These are phyloP conservation scores for Sisor rabdophorus DNA, from an alignment of 2,113 vertebrate genomes.

Conservation along the genomic window DNA sequence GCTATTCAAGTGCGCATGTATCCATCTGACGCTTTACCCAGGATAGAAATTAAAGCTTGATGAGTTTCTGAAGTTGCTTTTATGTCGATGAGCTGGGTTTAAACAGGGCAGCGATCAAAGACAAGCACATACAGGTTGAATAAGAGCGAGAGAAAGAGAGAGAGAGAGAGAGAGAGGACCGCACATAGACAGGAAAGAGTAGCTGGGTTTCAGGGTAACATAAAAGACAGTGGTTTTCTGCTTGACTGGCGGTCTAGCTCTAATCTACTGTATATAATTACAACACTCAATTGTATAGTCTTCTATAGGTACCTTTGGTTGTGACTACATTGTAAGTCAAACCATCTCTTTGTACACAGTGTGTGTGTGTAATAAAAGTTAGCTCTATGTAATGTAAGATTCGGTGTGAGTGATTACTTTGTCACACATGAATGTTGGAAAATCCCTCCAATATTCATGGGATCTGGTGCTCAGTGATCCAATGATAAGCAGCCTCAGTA, in stretches of 20 bases:
- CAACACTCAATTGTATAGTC: not conserved
- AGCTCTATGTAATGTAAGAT: conserved; percentile 5
- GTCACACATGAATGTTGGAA: conserved; percentile 22
- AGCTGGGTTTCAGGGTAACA: conserved; percentile 26
- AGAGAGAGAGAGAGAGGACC: not conserved
- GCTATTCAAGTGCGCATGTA: conserved; percentile 23
- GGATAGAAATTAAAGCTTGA: conserved; percentile 26
- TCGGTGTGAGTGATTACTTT: conserved; percentile 3
- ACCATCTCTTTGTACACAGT: conserved; percentile 11
- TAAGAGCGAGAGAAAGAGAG: not conserved
- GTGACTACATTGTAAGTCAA: conserved; percentile 14
- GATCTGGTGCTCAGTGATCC: not conserved
- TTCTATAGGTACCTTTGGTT: not conserved
- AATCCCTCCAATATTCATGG: conserved; percentile 9
- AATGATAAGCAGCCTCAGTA: not conserved
- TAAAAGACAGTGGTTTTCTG: conserved; percentile 39
- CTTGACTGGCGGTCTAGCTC: conserved; percentile 19
- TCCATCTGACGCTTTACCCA: conserved; percentile 19
- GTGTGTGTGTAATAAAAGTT: not conserved
- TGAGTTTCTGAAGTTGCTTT: conserved; percentile 36
- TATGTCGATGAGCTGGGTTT: conserved; percentile 33
- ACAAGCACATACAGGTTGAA: conserved; percentile 21
- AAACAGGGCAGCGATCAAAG: conserved; percentile 40
- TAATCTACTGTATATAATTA: conserved; percentile 32
- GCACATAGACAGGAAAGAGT: conserved; percentile 7